A percentile compares a stretch with the other conserved stretches of the same genome.
Conservation (phyloP, 2,797 vertebrate genomes). For the Petrocephalus schoutedeni region DNA sequence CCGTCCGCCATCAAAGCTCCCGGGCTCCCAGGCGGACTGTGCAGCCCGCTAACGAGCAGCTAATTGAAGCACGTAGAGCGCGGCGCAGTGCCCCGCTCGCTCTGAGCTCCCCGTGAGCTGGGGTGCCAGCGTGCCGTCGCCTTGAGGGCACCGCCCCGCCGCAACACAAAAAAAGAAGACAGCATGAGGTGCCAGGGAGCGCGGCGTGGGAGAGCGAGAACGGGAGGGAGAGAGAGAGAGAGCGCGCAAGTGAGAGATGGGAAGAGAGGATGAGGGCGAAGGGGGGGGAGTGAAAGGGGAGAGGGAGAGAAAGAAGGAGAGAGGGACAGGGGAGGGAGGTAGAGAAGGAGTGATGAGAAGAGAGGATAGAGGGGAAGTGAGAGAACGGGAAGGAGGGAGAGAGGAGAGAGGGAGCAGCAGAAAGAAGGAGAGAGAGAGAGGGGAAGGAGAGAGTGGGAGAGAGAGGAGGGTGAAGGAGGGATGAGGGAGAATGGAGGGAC, state of each 20-base stretch:
- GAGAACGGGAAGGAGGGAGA: neutral
- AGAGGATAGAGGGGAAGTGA: neutral
- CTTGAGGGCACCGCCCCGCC: neutral
- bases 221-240: no score
- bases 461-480: neutral
- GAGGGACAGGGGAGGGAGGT: neutral
- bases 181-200: neutral
- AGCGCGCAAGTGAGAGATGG: neutral
- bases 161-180: neutral
- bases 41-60: constrained; percentile 13
- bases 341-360: neutral
- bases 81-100: neutral
- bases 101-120: neutral
- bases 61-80: constrained; percentile 19
- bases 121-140: neutral
- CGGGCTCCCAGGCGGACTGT: neutral
- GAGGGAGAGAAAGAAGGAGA: neutral
- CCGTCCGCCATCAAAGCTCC: neutral
- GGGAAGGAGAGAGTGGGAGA: neutral
- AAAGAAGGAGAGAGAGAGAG: neutral
- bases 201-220: neutral
- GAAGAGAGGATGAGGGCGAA: neutral
- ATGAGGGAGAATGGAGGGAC: neutral
- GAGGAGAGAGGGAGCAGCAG: neutral
- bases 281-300: neutral